A percentile compares a stretch with the other conserved stretches of the same genome.
Evolutionary conservation across 2,888 invertebrate genomes (phyloP).

Genomic region (Pharmacophagus antenor): DNA sequence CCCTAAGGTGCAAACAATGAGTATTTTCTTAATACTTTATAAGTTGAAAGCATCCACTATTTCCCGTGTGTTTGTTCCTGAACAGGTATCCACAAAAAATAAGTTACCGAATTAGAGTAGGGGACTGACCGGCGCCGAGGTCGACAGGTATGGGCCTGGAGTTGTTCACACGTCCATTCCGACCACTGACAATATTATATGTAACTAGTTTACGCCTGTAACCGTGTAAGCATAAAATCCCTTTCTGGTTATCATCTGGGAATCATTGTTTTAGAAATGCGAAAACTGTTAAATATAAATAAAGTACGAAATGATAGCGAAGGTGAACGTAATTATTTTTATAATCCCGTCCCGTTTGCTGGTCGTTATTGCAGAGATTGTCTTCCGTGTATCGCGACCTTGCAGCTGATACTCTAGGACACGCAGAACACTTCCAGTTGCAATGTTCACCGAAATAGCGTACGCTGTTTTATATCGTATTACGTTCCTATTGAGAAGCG

Average conservation of each 20-base stretch:
- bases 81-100: conserved; percentile 58
- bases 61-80: conserved; percentile 71
- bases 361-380: conserved; percentile 66
- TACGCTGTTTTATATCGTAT: conserved; percentile 23
- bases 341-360: conserved; percentile 52
- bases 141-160: conserved; percentile 54
- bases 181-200: too few species aligned
- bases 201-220: neutral
- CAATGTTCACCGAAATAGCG: conserved; percentile 31
- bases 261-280: neutral
- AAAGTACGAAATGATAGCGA: neutral
- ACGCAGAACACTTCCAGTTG: conserved; percentile 44
- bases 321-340: conserved; percentile 29
- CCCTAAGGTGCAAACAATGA: conserved; percentile 19
- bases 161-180: conserved; percentile 49
- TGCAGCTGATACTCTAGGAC: conserved; percentile 50
- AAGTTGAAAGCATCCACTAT: conserved; percentile 39
- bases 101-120: conserved; percentile 54
- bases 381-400: conserved; percentile 73
- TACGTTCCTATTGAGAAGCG: neutral
- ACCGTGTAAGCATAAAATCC: neutral
- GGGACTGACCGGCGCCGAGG: conserved; percentile 56
- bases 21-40: conserved; percentile 29
- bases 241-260: too few species aligned
- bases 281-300: conserved; percentile 2